phyloP scores from a whole-genome alignment of 2,888 invertebrate species.

The Notodonta dromedarius region DNA sequence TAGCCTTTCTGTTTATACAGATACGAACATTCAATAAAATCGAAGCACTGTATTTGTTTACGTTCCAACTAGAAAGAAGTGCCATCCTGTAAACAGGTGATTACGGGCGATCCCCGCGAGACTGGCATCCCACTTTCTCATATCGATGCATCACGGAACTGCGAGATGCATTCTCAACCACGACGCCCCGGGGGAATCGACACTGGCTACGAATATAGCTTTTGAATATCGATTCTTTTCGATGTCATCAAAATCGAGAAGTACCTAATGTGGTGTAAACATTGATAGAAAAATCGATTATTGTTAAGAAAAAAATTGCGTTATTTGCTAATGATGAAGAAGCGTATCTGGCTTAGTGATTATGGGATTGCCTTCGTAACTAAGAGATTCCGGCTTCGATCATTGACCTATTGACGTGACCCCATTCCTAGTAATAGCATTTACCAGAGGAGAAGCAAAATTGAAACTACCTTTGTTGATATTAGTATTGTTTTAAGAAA shows the following conservation, averaged over 20 bases:
- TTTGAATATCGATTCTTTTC: slow-evolving; percentile 33
- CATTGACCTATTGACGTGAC: too few species aligned
- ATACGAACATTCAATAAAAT: slow-evolving; percentile 16
- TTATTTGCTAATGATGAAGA: too few species aligned
- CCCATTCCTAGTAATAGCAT: too few species aligned
- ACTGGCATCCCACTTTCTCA: slow-evolving; percentile 61
- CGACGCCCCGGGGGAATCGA: slow-evolving; percentile 46
- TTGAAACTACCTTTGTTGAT: slow-evolving; percentile 15
- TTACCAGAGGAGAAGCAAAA: too few species aligned
- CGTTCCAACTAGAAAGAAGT: slow-evolving; percentile 35
- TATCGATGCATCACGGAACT: slow-evolving; percentile 67
- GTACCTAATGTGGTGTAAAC: slow-evolving; percentile 15
- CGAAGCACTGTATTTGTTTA: slow-evolving; percentile 32
- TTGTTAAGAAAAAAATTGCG: not conserved
- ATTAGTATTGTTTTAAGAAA: not conserved
- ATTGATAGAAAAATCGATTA: not conserved
- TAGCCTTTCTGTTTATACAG: not conserved
- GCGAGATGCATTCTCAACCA: slow-evolving; percentile 65
- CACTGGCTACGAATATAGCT: slow-evolving; percentile 36
- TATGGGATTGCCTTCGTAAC: too few species aligned
- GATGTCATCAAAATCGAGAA: slow-evolving; percentile 34
- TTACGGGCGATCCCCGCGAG: slow-evolving; percentile 63
- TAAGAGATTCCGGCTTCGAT: too few species aligned
- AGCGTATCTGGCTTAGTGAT: too few species aligned
- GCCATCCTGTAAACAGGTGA: slow-evolving; percentile 59